phyloP scores from a whole-genome alignment of 2,113 vertebrate species.

The Morone saxatilis region DNA sequence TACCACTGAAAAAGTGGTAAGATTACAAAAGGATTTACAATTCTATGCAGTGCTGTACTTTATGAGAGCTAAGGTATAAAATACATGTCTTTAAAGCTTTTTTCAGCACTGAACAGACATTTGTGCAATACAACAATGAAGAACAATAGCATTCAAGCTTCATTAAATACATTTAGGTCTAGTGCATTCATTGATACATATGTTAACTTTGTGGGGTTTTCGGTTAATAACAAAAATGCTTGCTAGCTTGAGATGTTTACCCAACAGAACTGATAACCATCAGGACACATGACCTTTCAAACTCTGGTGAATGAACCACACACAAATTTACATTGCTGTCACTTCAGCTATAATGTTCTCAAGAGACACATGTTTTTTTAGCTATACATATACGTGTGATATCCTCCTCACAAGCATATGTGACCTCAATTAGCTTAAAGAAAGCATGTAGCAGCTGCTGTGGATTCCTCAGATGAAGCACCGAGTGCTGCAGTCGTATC shows the following conservation, averaged over 20 bases:
- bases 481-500: not conserved
- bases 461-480: constrained; percentile 1
- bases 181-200: not conserved
- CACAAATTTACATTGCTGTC: not conserved
- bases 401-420: not conserved
- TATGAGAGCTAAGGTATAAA: not conserved
- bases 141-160: not conserved
- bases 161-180: not conserved
- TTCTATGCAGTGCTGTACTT: not conserved
- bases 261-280: not conserved
- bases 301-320: not conserved
- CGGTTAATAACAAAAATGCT: not conserved
- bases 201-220: not conserved
- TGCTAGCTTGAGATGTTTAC: not conserved
- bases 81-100: not conserved
- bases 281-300: not conserved
- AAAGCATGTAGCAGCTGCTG: not conserved
- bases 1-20: not conserved
- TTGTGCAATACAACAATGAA: not conserved
- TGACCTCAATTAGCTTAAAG: not conserved
- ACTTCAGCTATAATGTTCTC: not conserved
- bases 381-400: not conserved
- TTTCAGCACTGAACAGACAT: not conserved
- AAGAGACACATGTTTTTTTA: not conserved
- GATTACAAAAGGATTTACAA: not conserved